A percentile compares a stretch with the other conserved stretches of the same genome.
Conservation (phyloP, 2,797 vertebrate genomes). For the Bradypodion ventrale region DNA sequence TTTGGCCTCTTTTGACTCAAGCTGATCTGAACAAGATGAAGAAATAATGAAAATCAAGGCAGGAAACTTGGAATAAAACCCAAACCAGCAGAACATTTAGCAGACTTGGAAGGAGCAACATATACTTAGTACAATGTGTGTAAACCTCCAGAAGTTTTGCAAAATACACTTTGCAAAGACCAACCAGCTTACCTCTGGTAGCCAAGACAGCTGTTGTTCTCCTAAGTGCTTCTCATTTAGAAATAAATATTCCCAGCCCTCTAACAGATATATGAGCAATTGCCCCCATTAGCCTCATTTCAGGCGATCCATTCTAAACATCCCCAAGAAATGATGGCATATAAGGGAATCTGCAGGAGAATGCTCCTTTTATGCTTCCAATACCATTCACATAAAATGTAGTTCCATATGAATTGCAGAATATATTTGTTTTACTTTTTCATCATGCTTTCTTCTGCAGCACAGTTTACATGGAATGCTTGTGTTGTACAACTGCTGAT, state of each 20-base stretch:
- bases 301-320: conserved; percentile 7
- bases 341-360: neutral
- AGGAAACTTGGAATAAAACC: neutral
- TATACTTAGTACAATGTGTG: conserved; percentile 10
- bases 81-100: neutral
- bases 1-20: conserved; percentile 11
- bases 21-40: neutral
- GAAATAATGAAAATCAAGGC: neutral
- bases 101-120: neutral
- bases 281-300: conserved; percentile 27
- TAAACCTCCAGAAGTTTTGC: neutral
- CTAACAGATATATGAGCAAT: conserved; percentile 23
- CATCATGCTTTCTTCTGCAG: neutral
- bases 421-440: neutral
- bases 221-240: neutral
- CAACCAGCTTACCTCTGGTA: conserved; percentile 12
- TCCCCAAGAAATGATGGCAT: neutral
- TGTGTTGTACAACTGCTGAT: neutral
- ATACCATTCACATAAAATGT: too few relatives aligned
- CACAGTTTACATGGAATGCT: neutral
- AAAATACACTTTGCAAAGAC: neutral
- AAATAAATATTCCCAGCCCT: conserved; percentile 13
- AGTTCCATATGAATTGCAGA: neutral
- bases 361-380: neutral
- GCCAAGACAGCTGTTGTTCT: neutral